Base-by-base conservation (phyloP, 1,140 invertebrate genomes). In the Drosophila ironensis region DNA sequence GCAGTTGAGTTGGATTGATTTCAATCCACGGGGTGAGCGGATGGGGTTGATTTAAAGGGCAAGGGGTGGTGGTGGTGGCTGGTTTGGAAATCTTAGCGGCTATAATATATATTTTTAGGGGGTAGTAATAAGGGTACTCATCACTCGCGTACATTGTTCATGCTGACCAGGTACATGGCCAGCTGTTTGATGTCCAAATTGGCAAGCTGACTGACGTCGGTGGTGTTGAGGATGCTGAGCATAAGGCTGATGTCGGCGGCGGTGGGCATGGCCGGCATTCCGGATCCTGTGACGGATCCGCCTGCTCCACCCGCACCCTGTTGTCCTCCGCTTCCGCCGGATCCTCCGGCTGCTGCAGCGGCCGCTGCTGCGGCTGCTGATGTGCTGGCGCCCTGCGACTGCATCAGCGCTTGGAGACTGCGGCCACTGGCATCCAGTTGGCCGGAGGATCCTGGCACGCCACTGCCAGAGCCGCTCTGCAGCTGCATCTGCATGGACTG, bases 131-230 rank as follows among this genome's bases (percentile, higher is more conserved):
- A 27, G 37, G 45, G 69, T 73, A 78, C 56, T 80, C 59, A 80
- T 80, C 75, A 70, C 37, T 64, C 61, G 75, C 78, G 73, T 89
- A 89, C 87, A 89, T 89, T 89, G 68, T 88, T 89, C 76, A 91
- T 92, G 93, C 93, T 92, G 87, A 95, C 94, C 92, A 94, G 91
- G 90, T 94, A 94, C 91, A 94, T 93, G 70, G 94, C 94, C 64
- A 95, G 91, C 86, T 94, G 94, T 76, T 94, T 94, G 64, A 94
- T 91, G 87, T 95, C 94, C 93, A 93, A 94, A 44, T 91, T 90
- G 7, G 81, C 91, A 87, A 82, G 90, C 74, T 74, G 90, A 71
- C 90, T 91, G 64, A 89, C 92, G 70, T 91, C 89, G 46, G 91
- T 91, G 72, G 92, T 92, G 27, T 90, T 90, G 44, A 91, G 73